These are phyloP conservation scores for Argyra leucocephala DNA, from an alignment of 2,888 invertebrate genomes.

Conservation along the genomic window DNA sequence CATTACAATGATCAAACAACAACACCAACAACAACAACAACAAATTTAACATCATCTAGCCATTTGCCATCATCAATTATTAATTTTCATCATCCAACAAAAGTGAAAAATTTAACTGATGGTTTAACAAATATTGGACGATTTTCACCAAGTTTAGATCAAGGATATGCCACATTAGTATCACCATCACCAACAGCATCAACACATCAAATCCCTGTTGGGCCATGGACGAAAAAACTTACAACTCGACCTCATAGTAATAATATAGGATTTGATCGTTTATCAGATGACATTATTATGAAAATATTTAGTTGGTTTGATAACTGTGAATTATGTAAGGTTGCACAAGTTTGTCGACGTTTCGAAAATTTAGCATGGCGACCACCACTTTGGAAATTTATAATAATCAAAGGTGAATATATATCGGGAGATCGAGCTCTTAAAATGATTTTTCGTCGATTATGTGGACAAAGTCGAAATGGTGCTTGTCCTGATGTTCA, in stretches of 20 bases:
- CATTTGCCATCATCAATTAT: not conserved
- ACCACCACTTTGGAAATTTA: slow-evolving; percentile 62
- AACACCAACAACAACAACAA: slow-evolving; percentile 14
- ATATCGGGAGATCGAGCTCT: slow-evolving; percentile 56
- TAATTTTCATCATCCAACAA: slow-evolving; percentile 36
- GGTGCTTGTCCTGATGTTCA: slow-evolving; percentile 60
- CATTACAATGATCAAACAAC: not conserved
- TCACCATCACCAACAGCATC: slow-evolving; percentile 46
- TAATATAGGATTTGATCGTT: slow-evolving; percentile 46
- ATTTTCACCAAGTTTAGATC: slow-evolving; percentile 61
- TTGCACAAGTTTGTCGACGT: slow-evolving; percentile 64
- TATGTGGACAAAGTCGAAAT: slow-evolving; percentile 57
- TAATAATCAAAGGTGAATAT: slow-evolving; percentile 52
- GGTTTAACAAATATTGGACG: slow-evolving; percentile 43
- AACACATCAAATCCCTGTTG: slow-evolving; percentile 29
- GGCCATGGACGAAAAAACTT: slow-evolving; percentile 43
- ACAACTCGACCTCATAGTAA: slow-evolving; percentile 42
- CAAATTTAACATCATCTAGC: not conserved
- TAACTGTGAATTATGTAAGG: slow-evolving; percentile 61
- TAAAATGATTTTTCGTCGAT: slow-evolving; percentile 52
- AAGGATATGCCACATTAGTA: slow-evolving; percentile 72
- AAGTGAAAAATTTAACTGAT: slow-evolving; percentile 41
- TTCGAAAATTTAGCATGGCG: slow-evolving; percentile 72
- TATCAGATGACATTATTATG: slow-evolving; percentile 59
- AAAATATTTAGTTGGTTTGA: slow-evolving; percentile 62